Conservation (phyloP, 2,888 invertebrate species). For the Melanchra persicariae region DNA sequence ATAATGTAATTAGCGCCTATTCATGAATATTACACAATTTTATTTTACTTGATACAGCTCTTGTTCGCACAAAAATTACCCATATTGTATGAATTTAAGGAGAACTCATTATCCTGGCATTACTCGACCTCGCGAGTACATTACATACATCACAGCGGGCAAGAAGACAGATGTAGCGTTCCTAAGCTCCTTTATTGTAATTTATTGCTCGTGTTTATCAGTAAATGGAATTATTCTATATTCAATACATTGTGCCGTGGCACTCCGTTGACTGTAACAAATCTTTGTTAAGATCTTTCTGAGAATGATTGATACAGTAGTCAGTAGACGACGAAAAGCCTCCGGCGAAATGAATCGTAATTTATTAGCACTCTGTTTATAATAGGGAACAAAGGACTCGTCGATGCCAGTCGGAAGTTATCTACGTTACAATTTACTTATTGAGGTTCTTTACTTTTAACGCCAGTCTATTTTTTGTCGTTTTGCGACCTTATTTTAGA, state of each 20-base stretch:
- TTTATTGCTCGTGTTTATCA: slow-evolving; percentile 71
- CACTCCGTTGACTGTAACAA: slow-evolving; percentile 81
- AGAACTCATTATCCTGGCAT: slow-evolving; percentile 61
- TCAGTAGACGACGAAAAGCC: slow-evolving; percentile 78
- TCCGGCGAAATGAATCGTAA: slow-evolving; percentile 78
- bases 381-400: slow-evolving; percentile 78
- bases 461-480: slow-evolving; percentile 54
- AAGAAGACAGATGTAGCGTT: slow-evolving; percentile 63
- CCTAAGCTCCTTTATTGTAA: slow-evolving; percentile 66
- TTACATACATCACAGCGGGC: slow-evolving; percentile 54
- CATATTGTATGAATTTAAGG: slow-evolving; percentile 47
- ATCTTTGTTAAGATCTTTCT: slow-evolving; percentile 80
- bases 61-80: slow-evolving; percentile 56
- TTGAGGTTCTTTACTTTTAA: slow-evolving; percentile 69
- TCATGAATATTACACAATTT: slow-evolving; percentile 65
- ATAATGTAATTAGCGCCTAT: slow-evolving; percentile 63
- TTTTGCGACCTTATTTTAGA: slow-evolving; percentile 44
- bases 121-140: slow-evolving; percentile 44
- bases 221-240: slow-evolving; percentile 72
- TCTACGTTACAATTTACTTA: slow-evolving; percentile 80
- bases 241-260: slow-evolving; percentile 73
- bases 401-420: slow-evolving; percentile 75
- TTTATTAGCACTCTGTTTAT: slow-evolving; percentile 82
- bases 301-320: slow-evolving; percentile 83
- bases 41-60: slow-evolving; percentile 45